Evolutionary conservation across 2,113 vertebrate genomes (phyloP).

Genomic region (Rhadina sibilatrix): DNA sequence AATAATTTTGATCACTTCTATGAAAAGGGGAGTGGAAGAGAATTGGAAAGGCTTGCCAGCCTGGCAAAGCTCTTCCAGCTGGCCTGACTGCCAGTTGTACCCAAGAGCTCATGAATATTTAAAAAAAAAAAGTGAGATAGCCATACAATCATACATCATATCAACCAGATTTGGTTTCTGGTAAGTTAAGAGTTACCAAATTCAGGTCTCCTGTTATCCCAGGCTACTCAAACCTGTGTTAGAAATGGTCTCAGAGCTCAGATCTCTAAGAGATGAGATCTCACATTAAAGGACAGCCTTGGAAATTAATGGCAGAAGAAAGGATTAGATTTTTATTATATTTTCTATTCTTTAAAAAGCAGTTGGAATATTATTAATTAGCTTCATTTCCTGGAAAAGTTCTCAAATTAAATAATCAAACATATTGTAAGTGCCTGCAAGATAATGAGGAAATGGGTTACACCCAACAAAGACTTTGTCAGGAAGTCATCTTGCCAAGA

Average conservation of each 20-base stretch:
- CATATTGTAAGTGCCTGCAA: not conserved
- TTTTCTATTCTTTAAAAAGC: not conserved
- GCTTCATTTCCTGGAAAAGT: not conserved
- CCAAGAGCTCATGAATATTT: not conserved
- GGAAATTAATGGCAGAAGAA: not conserved
- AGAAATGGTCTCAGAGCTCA: not conserved
- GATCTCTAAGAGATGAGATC: not conserved
- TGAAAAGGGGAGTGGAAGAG: not conserved
- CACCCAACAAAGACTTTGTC: conserved; percentile 21
- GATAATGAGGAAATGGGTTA: conserved; percentile 25
- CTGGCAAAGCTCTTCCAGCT: not conserved
- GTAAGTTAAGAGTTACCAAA: not conserved
- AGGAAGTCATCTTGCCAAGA: conserved; percentile 27
- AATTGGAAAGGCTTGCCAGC: not conserved
- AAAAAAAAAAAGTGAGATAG: not conserved
- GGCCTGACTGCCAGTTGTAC: not conserved
- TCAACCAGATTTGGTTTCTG: not conserved
- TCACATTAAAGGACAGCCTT: not conserved
- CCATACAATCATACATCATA: not conserved
- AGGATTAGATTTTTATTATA: not conserved
- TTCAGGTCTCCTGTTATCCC: not conserved
- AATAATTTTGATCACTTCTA: not conserved
- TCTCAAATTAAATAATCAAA: conserved; percentile 15
- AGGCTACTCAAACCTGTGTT: not conserved
- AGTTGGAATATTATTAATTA: not conserved